Evolutionary conservation across 1,140 invertebrate species (phyloP).

Genomic region (Nylanderia fulva): DNA sequence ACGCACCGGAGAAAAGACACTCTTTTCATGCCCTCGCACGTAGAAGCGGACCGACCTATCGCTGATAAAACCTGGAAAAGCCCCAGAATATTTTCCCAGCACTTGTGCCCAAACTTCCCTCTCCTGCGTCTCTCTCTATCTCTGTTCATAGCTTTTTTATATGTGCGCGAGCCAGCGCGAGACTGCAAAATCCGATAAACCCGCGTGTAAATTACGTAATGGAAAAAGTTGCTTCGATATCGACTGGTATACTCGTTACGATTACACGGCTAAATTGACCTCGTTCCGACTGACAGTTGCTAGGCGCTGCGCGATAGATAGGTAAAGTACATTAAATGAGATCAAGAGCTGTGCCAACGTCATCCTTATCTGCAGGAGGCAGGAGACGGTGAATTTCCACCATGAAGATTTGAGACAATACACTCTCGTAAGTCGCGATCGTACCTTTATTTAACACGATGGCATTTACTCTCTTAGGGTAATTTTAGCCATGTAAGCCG

Average conservation of each 20-base stretch:
- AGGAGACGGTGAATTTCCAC: not conserved
- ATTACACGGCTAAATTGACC: constrained; percentile 42
- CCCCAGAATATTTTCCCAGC: constrained; percentile 68
- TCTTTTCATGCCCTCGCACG: constrained; percentile 54
- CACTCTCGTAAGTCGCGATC: not conserved
- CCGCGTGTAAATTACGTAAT: constrained; percentile 55
- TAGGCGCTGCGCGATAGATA: constrained; percentile 19
- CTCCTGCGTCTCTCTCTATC: too few species aligned
- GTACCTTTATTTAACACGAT: constrained; percentile 33
- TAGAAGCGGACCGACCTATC: constrained; percentile 62
- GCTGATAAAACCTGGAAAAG: constrained; percentile 72
- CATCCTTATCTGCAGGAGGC: not conserved
- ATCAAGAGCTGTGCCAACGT: constrained; percentile 1
- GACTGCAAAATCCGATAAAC: constrained; percentile 54
- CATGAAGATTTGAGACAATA: constrained; percentile 23
- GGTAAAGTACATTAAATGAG: constrained; percentile 12
- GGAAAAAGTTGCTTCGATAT: constrained; percentile 53
- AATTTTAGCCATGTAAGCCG: constrained; percentile 66
- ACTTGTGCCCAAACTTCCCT: constrained; percentile 42
- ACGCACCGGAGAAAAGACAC: constrained; percentile 77
- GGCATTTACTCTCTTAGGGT: constrained; percentile 32
- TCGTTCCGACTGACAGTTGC: constrained; percentile 45
- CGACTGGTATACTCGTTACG: constrained; percentile 46
- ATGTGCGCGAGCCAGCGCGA: constrained; percentile 32
- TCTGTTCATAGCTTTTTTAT: constrained; percentile 21